phyloP scores from a whole-genome alignment of 2,797 vertebrate genomes.

The Parauchenoglanis ngamensis region DNA sequence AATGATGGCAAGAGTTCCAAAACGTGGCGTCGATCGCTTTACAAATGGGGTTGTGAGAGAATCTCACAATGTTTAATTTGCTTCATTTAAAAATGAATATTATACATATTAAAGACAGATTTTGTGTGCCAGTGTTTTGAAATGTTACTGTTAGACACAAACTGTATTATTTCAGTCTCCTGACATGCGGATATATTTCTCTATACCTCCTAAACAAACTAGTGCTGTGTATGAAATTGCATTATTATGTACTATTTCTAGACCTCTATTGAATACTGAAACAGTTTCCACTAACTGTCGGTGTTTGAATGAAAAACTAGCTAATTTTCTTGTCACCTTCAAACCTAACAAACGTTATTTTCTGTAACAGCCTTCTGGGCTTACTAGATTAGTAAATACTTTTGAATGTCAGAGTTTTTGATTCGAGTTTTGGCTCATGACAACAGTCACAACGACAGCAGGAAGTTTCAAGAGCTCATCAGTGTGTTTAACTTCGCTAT shows the following conservation, averaged over 20 bases:
- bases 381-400: neutral
- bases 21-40: neutral
- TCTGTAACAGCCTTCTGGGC: no score
- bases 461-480: neutral
- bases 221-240: neutral
- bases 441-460: neutral
- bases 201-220: neutral
- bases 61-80: neutral
- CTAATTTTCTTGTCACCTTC: neutral
- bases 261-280: neutral
- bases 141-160: neutral
- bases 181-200: neutral
- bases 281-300: no score
- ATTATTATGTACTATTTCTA: neutral
- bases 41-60: neutral
- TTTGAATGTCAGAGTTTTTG: neutral
- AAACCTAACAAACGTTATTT: neutral
- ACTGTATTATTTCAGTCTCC: neutral
- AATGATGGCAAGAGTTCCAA: neutral
- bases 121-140: no score
- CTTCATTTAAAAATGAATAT: no score
- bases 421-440: neutral
- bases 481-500: neutral
- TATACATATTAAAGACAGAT: no score
- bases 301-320: neutral